Evolutionary conservation across 2,113 vertebrate species (phyloP).

Genomic region (Odocoileus virginianus): DNA sequence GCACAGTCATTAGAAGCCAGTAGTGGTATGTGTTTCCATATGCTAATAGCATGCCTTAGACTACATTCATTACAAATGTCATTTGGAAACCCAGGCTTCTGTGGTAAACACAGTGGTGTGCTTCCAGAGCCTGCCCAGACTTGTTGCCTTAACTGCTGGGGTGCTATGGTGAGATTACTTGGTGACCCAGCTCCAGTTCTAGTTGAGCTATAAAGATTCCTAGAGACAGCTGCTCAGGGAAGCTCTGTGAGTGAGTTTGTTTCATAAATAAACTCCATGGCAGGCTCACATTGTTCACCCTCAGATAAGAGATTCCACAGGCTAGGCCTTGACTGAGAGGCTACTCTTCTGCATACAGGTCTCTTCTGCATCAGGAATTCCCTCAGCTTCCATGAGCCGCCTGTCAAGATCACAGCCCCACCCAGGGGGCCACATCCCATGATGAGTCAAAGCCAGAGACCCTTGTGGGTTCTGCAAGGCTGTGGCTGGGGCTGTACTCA

Average conservation of each 20-base stretch:
- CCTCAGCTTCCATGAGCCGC: neutral
- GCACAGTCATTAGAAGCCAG: neutral
- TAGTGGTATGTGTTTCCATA: neutral
- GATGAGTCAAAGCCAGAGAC: neutral
- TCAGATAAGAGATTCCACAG: neutral
- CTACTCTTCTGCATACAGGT: neutral
- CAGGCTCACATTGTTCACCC: neutral
- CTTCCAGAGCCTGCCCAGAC: too few species aligned
- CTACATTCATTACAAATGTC: neutral
- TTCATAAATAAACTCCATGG: neutral
- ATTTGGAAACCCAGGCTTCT: neutral
- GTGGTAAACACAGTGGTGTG: too few species aligned
- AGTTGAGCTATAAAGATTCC: neutral
- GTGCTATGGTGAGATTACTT: constrained; percentile 6
- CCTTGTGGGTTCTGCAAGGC: neutral
- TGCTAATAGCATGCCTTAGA: neutral
- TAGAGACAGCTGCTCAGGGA: constrained; percentile 11
- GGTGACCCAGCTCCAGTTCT: neutral
- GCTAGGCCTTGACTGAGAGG: neutral
- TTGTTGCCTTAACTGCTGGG: neutral
- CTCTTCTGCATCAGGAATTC: neutral
- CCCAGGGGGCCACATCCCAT: neutral
- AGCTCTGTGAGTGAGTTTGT: neutral
- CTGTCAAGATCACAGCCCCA: neutral
- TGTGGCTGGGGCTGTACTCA: neutral